Evolutionary conservation across 2,888 invertebrate genomes (phyloP), one percentile per base, ranked within the genome.

Genomic region (Entomobrya proxima): DNA sequence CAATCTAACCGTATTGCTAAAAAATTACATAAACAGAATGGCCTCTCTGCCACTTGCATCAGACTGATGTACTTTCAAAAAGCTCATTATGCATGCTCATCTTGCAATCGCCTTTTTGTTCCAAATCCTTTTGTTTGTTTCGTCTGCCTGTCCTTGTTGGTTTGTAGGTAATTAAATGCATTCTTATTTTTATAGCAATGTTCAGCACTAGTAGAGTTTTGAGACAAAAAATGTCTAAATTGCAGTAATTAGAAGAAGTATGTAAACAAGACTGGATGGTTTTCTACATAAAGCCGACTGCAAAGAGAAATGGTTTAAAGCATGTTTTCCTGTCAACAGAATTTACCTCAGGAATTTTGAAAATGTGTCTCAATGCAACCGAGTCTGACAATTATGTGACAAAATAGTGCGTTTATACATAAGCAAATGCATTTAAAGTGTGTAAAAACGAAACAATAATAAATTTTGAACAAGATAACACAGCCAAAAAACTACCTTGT

Each of bases 31-130:
- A 74, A 74, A 74, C 74, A 74, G 32, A 74, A n/a, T 30, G 72
- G 74, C 52, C 74, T 74, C n/a, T n/a, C 52, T 74, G 50, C 50
- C 50, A 74, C 74, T 74, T 74, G 74, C 32, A 74, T n/a, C n/a
- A n/a, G n/a, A n/a, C 50, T 50, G 13, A 11, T 30, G 52, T 35
- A 50, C 74, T 74, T 52, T 58, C 27, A 58, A 7, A 72, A 69
- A 79, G 67, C 69, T 80, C 72, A 40, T 72, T 55, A 67, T 79
- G 35, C 74, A 74, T 74, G 18, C 58, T 76, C 69, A 40, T 77
- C 44, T 76, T 55, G 44, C 69, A 27, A 69, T 44, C 69, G 27
- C 13, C 44, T 47, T 50, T 78, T 37, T 64, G 9, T n/a, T 78
- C 32, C 64, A 64, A 44, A 15, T 64, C 18, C 1, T 21, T 44